Conservation (phyloP, 2,113 vertebrate species). For the Tricholaema leucomelas region DNA sequence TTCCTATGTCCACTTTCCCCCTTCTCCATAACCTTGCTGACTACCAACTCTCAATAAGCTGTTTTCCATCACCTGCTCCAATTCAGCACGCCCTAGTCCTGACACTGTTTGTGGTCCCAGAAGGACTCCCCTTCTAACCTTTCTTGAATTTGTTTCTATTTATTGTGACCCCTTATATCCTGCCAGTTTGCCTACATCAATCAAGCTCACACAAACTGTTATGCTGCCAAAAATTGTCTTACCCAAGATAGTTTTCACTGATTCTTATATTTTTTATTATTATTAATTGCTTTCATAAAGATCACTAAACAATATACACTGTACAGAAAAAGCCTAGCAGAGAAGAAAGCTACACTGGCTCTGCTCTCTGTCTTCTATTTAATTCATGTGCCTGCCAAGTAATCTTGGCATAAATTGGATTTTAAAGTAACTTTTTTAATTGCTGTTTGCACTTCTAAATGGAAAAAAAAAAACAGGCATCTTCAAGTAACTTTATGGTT, state of each 20-base stretch:
- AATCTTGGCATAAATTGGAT: not conserved
- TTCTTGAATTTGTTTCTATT: not conserved
- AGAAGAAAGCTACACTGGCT: not conserved
- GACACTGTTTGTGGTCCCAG: not conserved
- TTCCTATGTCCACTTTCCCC: not conserved
- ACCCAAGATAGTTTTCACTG: not conserved
- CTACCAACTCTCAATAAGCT: not conserved
- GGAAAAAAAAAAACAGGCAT: not conserved
- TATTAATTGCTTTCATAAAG: not conserved
- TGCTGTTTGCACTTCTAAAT: not conserved
- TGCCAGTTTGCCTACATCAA: not conserved
- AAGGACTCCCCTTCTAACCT: not conserved
- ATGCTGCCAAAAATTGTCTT: not conserved
- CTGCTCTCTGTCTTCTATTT: not conserved
- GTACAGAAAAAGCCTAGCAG: not conserved
- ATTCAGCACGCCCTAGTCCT: not conserved
- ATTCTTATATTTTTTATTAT: not conserved
- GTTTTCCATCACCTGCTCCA: not conserved
- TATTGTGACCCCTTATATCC: not conserved
- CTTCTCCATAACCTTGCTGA: not conserved
- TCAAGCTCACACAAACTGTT: not conserved
- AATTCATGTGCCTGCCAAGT: not conserved
- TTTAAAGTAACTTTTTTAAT: not conserved
- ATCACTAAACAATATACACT: not conserved
- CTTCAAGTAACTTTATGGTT: slow-evolving; percentile 18